These are phyloP conservation scores for Phyllostomus discolor DNA, from an alignment of 2,113 vertebrate genomes.

Conservation along the genomic window DNA sequence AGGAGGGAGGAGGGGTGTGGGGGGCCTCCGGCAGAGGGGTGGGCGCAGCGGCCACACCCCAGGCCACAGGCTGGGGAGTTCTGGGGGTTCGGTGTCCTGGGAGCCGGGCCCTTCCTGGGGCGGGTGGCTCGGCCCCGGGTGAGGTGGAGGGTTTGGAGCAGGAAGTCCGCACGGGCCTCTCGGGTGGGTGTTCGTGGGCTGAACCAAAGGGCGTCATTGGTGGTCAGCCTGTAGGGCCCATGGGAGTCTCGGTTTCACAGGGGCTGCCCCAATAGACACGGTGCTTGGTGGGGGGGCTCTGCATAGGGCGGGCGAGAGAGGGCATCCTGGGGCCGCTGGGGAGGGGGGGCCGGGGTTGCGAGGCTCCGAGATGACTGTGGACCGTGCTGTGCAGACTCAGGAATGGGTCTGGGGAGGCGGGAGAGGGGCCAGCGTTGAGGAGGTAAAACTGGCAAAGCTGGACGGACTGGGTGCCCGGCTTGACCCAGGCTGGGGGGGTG, in stretches of 20 bases:
- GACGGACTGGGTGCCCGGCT: rapidly evolving
- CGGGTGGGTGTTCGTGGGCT: rapidly evolving
- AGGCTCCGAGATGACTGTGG: rapidly evolving
- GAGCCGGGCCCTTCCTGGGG: rapidly evolving
- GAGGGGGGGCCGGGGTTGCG: too few relatives aligned
- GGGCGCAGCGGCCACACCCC: rapidly evolving
- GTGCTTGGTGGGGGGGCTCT: background rate
- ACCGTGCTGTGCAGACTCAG: rapidly evolving
- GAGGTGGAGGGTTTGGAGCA: rapidly evolving
- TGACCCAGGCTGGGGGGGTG: rapidly evolving
- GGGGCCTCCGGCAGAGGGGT: rapidly evolving
- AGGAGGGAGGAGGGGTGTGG: background rate
- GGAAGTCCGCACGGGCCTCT: background rate
- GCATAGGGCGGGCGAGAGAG: rapidly evolving
- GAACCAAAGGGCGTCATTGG: background rate
- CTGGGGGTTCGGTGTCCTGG: rapidly evolving
- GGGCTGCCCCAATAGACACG: background rate
- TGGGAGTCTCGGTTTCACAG: rapidly evolving
- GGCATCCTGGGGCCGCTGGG: background rate
- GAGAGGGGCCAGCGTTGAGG: background rate
- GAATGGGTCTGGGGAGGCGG: background rate
- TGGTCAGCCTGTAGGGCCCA: rapidly evolving
- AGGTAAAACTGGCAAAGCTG: too few relatives aligned
- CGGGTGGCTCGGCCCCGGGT: too few relatives aligned
- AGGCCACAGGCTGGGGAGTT: rapidly evolving